Conservation (phyloP, 2,797 vertebrate genomes). For the Octomys mimax region DNA sequence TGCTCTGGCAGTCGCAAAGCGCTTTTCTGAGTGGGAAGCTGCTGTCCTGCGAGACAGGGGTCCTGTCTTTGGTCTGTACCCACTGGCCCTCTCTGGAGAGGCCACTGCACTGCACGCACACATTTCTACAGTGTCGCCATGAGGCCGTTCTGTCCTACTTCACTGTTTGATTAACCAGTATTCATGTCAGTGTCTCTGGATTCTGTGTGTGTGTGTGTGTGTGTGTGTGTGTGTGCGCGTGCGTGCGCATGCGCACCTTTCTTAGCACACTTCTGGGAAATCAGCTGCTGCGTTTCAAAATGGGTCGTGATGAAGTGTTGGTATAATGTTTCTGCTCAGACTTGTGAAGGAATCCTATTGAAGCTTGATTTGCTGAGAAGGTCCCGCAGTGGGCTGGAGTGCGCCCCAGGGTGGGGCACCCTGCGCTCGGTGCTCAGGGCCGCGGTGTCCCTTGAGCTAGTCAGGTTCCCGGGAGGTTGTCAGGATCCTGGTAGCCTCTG, state of each 20-base stretch:
- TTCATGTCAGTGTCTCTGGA: neutral
- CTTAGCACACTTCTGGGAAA: neutral
- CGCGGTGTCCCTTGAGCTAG: neutral
- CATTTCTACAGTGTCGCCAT: neutral
- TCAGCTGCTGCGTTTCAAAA: neutral
- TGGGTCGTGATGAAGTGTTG: neutral
- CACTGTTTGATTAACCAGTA: neutral
- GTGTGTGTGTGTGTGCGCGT: neutral
- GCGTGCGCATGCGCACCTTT: neutral
- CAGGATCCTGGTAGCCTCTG: neutral
- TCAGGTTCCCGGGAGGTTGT: neutral
- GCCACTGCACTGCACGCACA: neutral
- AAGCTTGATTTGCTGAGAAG: neutral
- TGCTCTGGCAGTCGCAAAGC: neutral
- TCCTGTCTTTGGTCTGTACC: neutral
- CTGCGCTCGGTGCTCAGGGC: neutral
- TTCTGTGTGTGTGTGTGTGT: neutral
- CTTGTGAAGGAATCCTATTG: neutral
- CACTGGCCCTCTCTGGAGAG: neutral
- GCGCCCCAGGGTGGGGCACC: fast-evolving
- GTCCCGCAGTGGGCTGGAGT: neutral
- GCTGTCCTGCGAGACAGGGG: neutral
- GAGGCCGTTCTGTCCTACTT: neutral
- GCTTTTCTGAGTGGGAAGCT: neutral
- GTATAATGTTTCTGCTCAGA: neutral